A percentile compares a stretch with the other conserved stretches of the same genome.
Evolutionary conservation across 2,797 vertebrate species (phyloP).

Genomic region (Rhinella marina): DNA sequence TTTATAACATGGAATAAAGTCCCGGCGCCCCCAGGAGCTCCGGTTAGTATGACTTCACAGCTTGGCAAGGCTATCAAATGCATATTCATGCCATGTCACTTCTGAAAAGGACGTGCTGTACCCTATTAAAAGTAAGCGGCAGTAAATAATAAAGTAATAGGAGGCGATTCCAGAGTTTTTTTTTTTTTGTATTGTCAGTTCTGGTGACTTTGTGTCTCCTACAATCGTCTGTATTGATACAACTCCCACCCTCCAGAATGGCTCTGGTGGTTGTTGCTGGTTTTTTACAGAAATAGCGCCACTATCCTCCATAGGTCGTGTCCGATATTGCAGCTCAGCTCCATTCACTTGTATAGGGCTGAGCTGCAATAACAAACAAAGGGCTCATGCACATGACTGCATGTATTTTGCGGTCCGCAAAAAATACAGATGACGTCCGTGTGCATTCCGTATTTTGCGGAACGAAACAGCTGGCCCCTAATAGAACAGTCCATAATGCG

Average conservation of each 20-base stretch:
- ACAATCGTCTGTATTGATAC: no score
- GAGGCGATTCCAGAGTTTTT: background rate
- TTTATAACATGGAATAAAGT: background rate
- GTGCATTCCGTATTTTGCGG: no score
- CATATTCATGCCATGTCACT: background rate
- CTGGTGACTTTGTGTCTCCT: background rate
- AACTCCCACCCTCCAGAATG: no score
- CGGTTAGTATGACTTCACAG: slow-evolving; percentile 20
- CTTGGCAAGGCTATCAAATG: background rate
- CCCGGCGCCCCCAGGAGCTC: background rate
- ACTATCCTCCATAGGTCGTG: background rate
- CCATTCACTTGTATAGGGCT: background rate
- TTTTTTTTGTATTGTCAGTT: background rate
- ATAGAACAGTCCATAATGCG: no score
- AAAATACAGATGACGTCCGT: no score
- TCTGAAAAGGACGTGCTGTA: slow-evolving; percentile 36
- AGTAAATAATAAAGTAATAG: slow-evolving; percentile 15
- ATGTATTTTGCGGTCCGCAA: no score
- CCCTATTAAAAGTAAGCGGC: slow-evolving; percentile 29
- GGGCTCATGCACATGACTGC: no score
- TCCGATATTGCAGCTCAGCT: background rate
- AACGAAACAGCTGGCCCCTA: no score
- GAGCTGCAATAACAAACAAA: background rate
- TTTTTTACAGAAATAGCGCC: background rate
- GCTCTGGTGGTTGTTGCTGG: no score